Evolutionary conservation across 2,797 vertebrate species (phyloP).

Genomic region (Labroides dimidiatus): DNA sequence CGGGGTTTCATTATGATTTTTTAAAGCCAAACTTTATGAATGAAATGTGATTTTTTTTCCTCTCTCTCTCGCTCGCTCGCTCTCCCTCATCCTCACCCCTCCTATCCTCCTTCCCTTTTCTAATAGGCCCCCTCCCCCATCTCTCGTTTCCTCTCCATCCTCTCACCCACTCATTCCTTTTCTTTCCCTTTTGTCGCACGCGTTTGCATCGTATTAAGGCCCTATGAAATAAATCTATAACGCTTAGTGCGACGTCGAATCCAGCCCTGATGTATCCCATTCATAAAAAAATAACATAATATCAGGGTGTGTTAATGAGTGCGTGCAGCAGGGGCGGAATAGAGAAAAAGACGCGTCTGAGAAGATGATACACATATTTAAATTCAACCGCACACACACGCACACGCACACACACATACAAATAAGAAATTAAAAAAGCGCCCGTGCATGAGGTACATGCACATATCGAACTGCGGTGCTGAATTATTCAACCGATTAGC

Average conservation of each 20-base stretch:
- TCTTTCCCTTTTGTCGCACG: slow-evolving; percentile 31
- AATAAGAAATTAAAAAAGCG: no score
- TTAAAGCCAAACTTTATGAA: slow-evolving; percentile 92
- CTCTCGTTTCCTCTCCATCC: slow-evolving; percentile 76
- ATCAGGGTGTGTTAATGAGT: slow-evolving; percentile 76
- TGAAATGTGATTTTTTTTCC: slow-evolving; percentile 87
- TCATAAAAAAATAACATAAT: slow-evolving; percentile 85
- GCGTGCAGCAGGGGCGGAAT: slow-evolving; percentile 73
- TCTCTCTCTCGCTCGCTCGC: slow-evolving; percentile 66
- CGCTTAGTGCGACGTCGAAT: slow-evolving; percentile 61
- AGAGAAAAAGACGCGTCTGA: slow-evolving; percentile 63
- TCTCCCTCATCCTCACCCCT: slow-evolving; percentile 77
- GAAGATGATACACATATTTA: slow-evolving; percentile 51
- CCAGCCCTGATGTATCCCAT: slow-evolving; percentile 83
- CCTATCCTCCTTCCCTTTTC: slow-evolving; percentile 76
- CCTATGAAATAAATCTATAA: slow-evolving; percentile 26
- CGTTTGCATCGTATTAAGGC: slow-evolving; percentile 56
- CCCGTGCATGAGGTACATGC: slow-evolving; percentile 37
- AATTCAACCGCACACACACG: slow-evolving; percentile 9
- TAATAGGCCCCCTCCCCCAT: slow-evolving; percentile 77
- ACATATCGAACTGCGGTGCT: slow-evolving; percentile 60
- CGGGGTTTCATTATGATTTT: slow-evolving; percentile 89
- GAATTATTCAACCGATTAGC: slow-evolving; percentile 69
- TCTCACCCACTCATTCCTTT: slow-evolving; percentile 79
- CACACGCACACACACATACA: no score